Base-by-base conservation (phyloP, 2,888 invertebrate genomes). In the Caenorhabditis auriculariae region DNA sequence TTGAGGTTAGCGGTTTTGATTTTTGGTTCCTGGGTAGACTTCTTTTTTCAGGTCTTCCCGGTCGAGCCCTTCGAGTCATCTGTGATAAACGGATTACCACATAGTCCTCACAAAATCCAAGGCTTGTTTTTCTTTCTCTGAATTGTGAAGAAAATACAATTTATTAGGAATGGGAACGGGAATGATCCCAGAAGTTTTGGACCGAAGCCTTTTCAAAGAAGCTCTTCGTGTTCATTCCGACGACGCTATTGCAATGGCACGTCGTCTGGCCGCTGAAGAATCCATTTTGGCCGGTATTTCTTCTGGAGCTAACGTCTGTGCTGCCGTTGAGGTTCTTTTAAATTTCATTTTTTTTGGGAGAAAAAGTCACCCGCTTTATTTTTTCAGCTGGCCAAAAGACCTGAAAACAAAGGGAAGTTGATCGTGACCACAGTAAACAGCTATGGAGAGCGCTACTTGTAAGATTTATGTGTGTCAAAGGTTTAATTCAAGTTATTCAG, bases 391-490 rank as follows among this genome's bases (percentile, higher is more conserved):
- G 72, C 74, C 9, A 39, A 54, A 37, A 38, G 60, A 6, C 65
- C 66, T 0, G 74, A 72, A 29, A 65, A 72, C 43, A 56, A 60
- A 19, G 72, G 70, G 44, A 72, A 74, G 45, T 47, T 70, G 38
- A 72, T 74, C 46, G 74, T 72, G 42, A 74, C 74, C 2, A 61
- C 60, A 27, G 54, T 69, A 24, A 68, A 65, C 49, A 70, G 70
- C 54, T 70, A 51, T 23, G 74, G 71, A 26, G 74, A 74, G 39
- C 50, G 71, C 47, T 71, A 74, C 45, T 60, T 69, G 63, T 72
- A 23, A 66, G 66, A n/a, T n/a, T n/a, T n/a, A n/a, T n/a, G n/a
- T n/a, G n/a, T n/a, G n/a, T n/a, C n/a, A n/a, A n/a, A n/a, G 26
- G 28, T 35, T 54, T 28, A 29, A 41, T 32, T 39, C 15, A 0